Base-by-base conservation (phyloP, 2,113 vertebrate genomes). In the Gobio gobio region DNA sequence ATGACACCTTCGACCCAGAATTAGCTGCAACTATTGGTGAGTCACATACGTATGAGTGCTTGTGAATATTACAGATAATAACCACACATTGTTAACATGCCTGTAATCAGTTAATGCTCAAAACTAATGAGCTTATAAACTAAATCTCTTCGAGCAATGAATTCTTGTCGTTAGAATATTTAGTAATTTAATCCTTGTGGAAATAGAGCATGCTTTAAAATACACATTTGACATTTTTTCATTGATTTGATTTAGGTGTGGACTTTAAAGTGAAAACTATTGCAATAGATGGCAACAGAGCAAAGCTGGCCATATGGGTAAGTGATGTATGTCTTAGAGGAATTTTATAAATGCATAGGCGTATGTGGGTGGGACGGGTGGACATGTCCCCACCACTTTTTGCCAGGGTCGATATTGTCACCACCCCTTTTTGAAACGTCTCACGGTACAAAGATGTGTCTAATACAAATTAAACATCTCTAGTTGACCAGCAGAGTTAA, bases 201-300 rank as follows among this genome's bases (percentile, higher is more conserved):
- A 24, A 61, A 24, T 24, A 2, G 10, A 61, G 58, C 58, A 0
- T 61, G 22, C 5, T 56, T 56, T 56, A 56, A 20, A 51, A 16
- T 16, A 3, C 45, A 47, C 14, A 54, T 54, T 59, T 59, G 20
- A n/a, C n/a, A 26, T 29, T 64, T 74, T n/a, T 47, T 76, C 16
- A 10, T 54, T 51, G 13, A 4, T 51, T 6, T 13, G 26, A 18
- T 76, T 33, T 54, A 99, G 98, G 98, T 94, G 98, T 99, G 93
- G 98, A 99, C 90, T 99, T 99, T 89, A 99, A 99, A 94, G 98
- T 99, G 85, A 99, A 99, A 94, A 99, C 98, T 4, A 97, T 99
- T 83, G 94, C 97, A 76, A 96, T 99, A 87, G 98, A 99, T 92
- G 97, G 97, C 84, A 99, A 99, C 95, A 97, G 95, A 92, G 97